Percentiles rank a stretch among this genome's conserved stretches.
Conservation (phyloP, 2,888 invertebrate genomes). For the Cordylochernes scorpioides region DNA sequence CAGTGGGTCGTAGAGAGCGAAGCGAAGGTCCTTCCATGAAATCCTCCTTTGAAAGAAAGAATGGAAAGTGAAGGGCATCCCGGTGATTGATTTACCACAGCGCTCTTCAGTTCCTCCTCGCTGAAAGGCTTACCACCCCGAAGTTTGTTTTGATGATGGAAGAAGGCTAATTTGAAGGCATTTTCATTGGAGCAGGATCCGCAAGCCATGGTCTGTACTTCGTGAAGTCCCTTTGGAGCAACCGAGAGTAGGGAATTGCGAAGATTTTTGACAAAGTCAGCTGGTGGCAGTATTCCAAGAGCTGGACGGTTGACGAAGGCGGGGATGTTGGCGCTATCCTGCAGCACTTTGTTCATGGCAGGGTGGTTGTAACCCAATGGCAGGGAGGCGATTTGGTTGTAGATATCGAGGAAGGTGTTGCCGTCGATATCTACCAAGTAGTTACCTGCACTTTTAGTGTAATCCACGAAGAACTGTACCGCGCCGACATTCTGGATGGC, state of each 20-base stretch:
- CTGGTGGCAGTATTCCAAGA: conserved; percentile 67
- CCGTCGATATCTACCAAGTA: conserved; percentile 84
- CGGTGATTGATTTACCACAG: conserved; percentile 56
- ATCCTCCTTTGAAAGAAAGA: conserved; percentile 60
- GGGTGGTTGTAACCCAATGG: conserved; percentile 69
- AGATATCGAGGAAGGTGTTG: conserved; percentile 66
- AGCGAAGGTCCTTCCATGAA: conserved; percentile 84
- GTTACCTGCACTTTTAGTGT: conserved; percentile 70
- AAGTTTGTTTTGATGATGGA: conserved; percentile 46
- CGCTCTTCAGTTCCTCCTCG: conserved; percentile 45
- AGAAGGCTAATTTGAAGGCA: conserved; percentile 73
- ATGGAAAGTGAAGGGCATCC: conserved; percentile 58
- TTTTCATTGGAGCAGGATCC: conserved; percentile 94
- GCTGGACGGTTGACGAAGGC: conserved; percentile 77
- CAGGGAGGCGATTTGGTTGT: conserved; percentile 41
- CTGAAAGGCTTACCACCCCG: conserved; percentile 39
- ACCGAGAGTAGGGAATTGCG: conserved; percentile 39
- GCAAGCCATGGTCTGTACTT: conserved; percentile 71
- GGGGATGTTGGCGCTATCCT: conserved; percentile 42
- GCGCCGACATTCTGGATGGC: conserved; percentile 30
- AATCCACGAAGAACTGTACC: conserved; percentile 52
- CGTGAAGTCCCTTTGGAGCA: conserved; percentile 14
- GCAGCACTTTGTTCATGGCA: conserved; percentile 41
- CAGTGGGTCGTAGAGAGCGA: conserved; percentile 42
- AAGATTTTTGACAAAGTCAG: conserved; percentile 55